Evolutionary conservation across 2,797 vertebrate genomes (phyloP).

Genomic region (Antennarius maculatus): DNA sequence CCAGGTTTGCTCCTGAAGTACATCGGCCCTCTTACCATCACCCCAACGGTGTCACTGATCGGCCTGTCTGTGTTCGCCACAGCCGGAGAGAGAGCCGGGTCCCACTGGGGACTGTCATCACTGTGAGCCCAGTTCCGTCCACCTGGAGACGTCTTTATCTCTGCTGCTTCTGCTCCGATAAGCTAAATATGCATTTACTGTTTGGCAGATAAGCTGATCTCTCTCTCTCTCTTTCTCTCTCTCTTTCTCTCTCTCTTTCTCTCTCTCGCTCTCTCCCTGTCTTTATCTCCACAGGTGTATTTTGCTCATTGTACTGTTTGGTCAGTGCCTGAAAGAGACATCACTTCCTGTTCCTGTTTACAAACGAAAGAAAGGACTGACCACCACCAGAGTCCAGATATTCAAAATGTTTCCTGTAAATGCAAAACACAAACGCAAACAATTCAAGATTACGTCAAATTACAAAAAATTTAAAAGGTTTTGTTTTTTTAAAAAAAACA

Average conservation of each 20-base stretch:
- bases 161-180: background rate
- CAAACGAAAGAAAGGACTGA: slow-evolving; percentile 83
- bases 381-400: slow-evolving; percentile 84
- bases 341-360: slow-evolving; percentile 86
- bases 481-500: too few species aligned
- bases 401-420: slow-evolving; percentile 98
- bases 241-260: background rate
- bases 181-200: background rate
- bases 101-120: slow-evolving; percentile 93
- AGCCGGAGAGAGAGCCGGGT: slow-evolving; percentile 90
- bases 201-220: background rate
- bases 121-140: slow-evolving; percentile 78
- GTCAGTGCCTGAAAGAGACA: slow-evolving; percentile 90
- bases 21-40: slow-evolving; percentile 94
- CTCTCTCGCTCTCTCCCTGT: background rate
- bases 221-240: background rate
- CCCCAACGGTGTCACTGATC: slow-evolving; percentile 93
- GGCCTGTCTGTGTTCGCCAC: slow-evolving; percentile 93
- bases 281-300: slow-evolving; percentile 84
- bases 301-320: slow-evolving; percentile 90
- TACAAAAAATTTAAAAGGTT: too few species aligned
- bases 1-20: slow-evolving; percentile 91
- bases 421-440: background rate
- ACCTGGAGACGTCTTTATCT: background rate
- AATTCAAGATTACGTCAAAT: background rate